A percentile compares a stretch with the other conserved stretches of the same genome.
Evolutionary conservation across 2,797 vertebrate genomes (phyloP).

Genomic region (Crotalus adamanteus): DNA sequence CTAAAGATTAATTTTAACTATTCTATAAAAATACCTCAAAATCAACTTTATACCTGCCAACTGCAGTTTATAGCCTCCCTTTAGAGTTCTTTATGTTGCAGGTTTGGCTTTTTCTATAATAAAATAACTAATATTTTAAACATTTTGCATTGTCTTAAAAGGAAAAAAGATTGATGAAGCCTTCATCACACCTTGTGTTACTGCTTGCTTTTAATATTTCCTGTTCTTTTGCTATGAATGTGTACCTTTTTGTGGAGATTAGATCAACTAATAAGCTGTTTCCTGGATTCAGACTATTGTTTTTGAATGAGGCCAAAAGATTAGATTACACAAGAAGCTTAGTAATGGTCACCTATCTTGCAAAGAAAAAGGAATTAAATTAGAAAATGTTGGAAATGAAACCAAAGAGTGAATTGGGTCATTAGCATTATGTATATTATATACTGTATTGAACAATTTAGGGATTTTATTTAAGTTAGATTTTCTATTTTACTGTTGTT

Average conservation of each 20-base stretch:
- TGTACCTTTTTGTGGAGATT: neutral
- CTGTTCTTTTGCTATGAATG: conserved; percentile 3
- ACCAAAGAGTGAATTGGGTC: neutral
- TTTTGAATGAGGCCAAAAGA: neutral
- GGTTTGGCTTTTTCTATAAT: neutral
- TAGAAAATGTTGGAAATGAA: neutral
- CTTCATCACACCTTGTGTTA: neutral
- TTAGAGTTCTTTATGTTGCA: neutral
- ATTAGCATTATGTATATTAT: conserved; percentile 13
- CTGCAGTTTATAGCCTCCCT: neutral
- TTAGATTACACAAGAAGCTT: neutral
- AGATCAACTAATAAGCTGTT: neutral
- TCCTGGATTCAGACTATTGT: conserved; percentile 2
- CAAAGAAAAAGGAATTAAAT: neutral
- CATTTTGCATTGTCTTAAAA: neutral
- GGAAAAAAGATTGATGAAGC: neutral
- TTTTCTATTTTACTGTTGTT: neutral
- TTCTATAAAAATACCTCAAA: neutral
- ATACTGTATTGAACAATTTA: neutral
- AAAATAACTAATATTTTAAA: neutral
- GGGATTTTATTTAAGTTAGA: conserved; percentile 12
- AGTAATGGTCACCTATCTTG: neutral
- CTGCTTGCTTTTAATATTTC: neutral
- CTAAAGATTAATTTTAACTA: neutral
- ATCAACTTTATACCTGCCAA: neutral